phyloP scores from a whole-genome alignment of 2,797 vertebrate species.

The Brachyalestes nurse region DNA sequence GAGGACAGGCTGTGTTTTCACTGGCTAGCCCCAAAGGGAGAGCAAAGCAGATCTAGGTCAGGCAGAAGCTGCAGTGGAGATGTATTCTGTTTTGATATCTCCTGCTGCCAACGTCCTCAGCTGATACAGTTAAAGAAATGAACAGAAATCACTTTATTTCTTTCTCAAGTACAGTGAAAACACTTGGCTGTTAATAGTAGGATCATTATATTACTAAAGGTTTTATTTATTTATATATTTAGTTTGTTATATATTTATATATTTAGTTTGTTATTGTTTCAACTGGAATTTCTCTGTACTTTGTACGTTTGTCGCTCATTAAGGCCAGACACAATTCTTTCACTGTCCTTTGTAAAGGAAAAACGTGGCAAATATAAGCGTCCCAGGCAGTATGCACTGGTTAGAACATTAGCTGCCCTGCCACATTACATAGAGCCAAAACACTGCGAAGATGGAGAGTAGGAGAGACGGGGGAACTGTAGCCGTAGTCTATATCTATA shows the following conservation, averaged over 20 bases:
- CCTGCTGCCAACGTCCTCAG: conserved; percentile 6
- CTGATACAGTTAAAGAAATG: conserved; percentile 1
- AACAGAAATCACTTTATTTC: neutral
- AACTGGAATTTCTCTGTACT: neutral
- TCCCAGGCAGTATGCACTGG: conserved; percentile 15
- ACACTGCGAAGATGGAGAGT: conserved; percentile 56
- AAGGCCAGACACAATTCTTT: neutral
- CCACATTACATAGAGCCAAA: conserved; percentile 52
- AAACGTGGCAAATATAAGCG: neutral
- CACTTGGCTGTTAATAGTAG: too few relatives aligned
- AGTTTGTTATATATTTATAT: neutral
- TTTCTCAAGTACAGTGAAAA: neutral
- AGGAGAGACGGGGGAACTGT: conserved; percentile 60
- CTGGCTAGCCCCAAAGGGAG: conserved; percentile 32
- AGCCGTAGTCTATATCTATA: conserved; percentile 73
- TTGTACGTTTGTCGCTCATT: neutral
- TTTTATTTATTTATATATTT: neutral
- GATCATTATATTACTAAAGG: neutral
- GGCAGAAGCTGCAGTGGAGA: conserved; percentile 25
- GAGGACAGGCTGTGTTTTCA: conserved; percentile 30
- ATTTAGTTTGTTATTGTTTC: neutral
- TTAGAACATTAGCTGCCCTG: conserved; percentile 41
- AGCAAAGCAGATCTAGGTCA: conserved; percentile 49
- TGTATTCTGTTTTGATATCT: conserved; percentile 27
- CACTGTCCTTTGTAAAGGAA: neutral